Percentiles rank a stretch among this genome's conserved stretches.
These are phyloP conservation scores for Thaleichthys pacificus DNA, from an alignment of 2,797 vertebrate genomes.

Conservation along the genomic window DNA sequence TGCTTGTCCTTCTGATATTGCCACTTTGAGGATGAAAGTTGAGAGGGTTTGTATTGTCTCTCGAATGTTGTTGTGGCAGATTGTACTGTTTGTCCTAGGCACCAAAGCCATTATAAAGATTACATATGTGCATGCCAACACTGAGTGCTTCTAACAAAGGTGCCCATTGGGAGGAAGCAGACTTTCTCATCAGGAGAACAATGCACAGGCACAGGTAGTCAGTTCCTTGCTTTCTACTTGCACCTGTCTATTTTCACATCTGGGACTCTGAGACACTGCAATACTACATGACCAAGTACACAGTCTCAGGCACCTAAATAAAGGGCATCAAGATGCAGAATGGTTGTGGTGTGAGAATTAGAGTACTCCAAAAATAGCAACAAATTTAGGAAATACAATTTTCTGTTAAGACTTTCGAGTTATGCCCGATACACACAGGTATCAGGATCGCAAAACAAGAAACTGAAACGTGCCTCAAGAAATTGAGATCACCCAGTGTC, in stretches of 20 bases:
- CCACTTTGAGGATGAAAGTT: not conserved
- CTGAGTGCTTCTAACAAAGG: conserved; percentile 57
- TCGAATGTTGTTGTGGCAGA: conserved; percentile 47
- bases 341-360: not conserved
- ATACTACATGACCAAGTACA: too few species aligned
- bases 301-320: not conserved
- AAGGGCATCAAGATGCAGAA: not conserved
- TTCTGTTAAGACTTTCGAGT: too few species aligned
- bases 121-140: conserved; percentile 60
- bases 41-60: conserved; percentile 47
- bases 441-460: too few species aligned
- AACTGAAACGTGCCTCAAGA: too few species aligned
- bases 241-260: too few species aligned
- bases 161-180: conserved; percentile 53
- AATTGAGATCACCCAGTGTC: too few species aligned
- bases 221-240: not conserved
- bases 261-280: too few species aligned
- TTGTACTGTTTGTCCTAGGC: conserved; percentile 50
- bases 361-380: too few species aligned
- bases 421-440: too few species aligned
- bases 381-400: too few species aligned
- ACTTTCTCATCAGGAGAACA: conserved; percentile 69
- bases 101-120: conserved; percentile 52
- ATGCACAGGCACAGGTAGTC: conserved; percentile 52
- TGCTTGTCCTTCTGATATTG: not conserved